These are phyloP conservation scores for Heliconius cydno DNA, from an alignment of 2,888 invertebrate species.

Conservation along the genomic window DNA sequence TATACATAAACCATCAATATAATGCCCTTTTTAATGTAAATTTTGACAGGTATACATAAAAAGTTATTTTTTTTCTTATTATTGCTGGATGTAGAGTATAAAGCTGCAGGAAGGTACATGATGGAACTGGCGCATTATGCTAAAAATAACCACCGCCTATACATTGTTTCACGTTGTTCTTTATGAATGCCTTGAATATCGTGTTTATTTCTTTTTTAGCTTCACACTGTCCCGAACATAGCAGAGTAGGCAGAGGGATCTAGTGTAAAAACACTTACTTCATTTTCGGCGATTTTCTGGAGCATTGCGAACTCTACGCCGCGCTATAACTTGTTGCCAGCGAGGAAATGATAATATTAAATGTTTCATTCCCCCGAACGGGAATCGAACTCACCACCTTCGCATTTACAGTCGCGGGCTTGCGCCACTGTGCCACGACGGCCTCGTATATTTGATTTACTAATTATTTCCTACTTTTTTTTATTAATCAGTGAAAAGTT, in stretches of 20 bases:
- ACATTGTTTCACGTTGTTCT: conserved; percentile 17
- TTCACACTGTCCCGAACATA: background rate
- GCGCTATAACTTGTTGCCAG: background rate
- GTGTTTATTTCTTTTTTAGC: conserved; percentile 3
- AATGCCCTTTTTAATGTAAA: background rate
- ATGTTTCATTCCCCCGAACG: background rate
- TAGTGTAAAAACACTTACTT: background rate
- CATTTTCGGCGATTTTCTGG: background rate
- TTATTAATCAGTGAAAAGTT: too few species aligned
- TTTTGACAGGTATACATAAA: background rate
- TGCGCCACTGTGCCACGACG: background rate
- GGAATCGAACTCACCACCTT: background rate
- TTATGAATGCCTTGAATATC: conserved; percentile 15
- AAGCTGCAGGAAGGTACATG: conserved; percentile 18
- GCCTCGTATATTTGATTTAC: too few species aligned
- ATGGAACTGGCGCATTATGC: conserved; percentile 25
- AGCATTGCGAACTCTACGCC: background rate
- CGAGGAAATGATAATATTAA: background rate
- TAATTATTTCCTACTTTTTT: too few species aligned
- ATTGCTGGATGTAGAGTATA: background rate
- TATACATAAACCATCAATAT: background rate
- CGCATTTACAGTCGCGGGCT: background rate
- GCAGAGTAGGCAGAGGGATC: background rate
- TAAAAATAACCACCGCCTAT: conserved; percentile 13
- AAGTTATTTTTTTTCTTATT: background rate